Evolutionary conservation across 1,140 invertebrate species (phyloP), one percentile per base, ranked within the genome.

Genomic region (Drosophila navojoa): DNA sequence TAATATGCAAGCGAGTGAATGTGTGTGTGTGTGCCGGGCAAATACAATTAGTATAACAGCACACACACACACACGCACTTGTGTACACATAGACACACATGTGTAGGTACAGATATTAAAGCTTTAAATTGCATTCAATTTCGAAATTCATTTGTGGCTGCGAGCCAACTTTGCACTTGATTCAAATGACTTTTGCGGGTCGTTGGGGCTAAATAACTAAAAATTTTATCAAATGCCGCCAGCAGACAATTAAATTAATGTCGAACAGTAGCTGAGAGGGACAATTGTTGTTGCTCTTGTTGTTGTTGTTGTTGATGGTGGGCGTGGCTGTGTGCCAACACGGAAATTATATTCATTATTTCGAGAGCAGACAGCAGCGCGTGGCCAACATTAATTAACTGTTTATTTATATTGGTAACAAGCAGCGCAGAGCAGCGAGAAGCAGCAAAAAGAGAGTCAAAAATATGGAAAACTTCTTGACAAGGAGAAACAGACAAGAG

Each of bases 191-290:
- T 87, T 64, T 69, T 50, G 63, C 13, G 50, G 61, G 11, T 29
- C 19, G 19, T 6, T 11, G 6, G 16, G 13, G 32, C 13, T 32
- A 44, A 67, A 57, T 61, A 32, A 42, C 27, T 40, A 25, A 29
- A 59, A 64, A 75, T 68, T 50, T 67, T 69, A 86, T 81, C 81
- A 87, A 87, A 87, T 66, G 81, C 58, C 82, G 70, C 62, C 64
- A 71, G 81, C 82, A 72, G 76, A 78, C 76, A 86, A 79, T 87
- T 81, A 67, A 76, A 81, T 82, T 87, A 86, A 79, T 87, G 79
- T 62, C 77, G 47, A 53, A n/a, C 32, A 22, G 7, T 13, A 22
- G 35, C 49, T 50, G 27, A 55, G 9, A 1, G 57, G 29, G 44
- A 15, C 13, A 16, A 15, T 25, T 16, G 9, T 15, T 45, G 42